phyloP scores from a whole-genome alignment of 2,888 invertebrate species.

The Tricholauxania praeusta region DNA sequence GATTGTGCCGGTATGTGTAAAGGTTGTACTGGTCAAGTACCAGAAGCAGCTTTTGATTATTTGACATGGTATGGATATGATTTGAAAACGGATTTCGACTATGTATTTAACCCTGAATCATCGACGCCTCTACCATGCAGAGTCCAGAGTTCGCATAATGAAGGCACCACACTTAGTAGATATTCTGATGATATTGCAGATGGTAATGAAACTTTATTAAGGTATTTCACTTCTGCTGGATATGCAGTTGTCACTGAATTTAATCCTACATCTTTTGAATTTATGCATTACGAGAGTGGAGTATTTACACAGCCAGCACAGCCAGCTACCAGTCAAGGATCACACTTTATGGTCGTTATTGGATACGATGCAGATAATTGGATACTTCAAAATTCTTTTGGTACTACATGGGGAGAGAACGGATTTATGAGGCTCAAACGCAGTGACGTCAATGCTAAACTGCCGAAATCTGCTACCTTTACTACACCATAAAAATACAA shows the following conservation, averaged over 20 bases:
- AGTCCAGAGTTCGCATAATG: slow-evolving; percentile 34
- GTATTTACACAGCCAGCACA: slow-evolving; percentile 59
- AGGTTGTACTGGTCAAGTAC: slow-evolving; percentile 80
- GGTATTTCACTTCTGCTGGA: slow-evolving; percentile 49
- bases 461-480: slow-evolving; percentile 53
- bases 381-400: slow-evolving; percentile 63
- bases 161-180: slow-evolving; percentile 33
- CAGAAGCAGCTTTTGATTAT: slow-evolving; percentile 84
- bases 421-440: slow-evolving; percentile 60
- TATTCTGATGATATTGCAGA: slow-evolving; percentile 50
- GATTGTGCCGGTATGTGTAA: slow-evolving; percentile 85
- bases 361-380: slow-evolving; percentile 62
- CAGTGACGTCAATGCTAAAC: slow-evolving; percentile 37
- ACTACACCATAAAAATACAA: slow-evolving; percentile 42
- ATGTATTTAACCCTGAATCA: slow-evolving; percentile 73
- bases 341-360: slow-evolving; percentile 60
- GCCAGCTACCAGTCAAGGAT: slow-evolving; percentile 46
- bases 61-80: slow-evolving; percentile 77
- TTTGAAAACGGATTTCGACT: slow-evolving; percentile 82
- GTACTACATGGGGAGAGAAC: slow-evolving; percentile 59
- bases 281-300: slow-evolving; percentile 63
- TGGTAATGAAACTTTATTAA: slow-evolving; percentile 52
- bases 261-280: slow-evolving; percentile 61
- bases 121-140: neutral
- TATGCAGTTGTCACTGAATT: slow-evolving; percentile 60